Evolutionary conservation across 2,888 invertebrate species (phyloP).

Genomic region (Dasypogon diadema): DNA sequence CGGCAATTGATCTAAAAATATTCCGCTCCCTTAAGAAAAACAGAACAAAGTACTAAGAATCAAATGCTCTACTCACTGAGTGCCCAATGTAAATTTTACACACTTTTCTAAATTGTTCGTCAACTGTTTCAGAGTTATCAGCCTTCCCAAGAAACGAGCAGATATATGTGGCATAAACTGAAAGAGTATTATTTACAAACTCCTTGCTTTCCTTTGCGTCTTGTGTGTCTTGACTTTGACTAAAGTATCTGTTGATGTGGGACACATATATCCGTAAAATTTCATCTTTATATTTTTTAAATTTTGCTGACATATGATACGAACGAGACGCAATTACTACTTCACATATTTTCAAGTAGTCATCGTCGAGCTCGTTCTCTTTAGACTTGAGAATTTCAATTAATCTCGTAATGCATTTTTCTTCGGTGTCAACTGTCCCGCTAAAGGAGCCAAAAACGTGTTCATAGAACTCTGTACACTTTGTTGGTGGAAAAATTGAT

Average conservation of each 20-base stretch:
- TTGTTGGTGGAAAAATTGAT: slow-evolving; percentile 59
- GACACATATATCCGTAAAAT: slow-evolving; percentile 57
- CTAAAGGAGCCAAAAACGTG: slow-evolving; percentile 60
- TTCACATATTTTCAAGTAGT: slow-evolving; percentile 60
- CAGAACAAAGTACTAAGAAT: neutral
- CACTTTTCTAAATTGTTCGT: slow-evolving; percentile 64
- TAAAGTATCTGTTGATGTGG: slow-evolving; percentile 59
- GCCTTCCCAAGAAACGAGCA: slow-evolving; percentile 56
- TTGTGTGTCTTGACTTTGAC: slow-evolving; percentile 1
- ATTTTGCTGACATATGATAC: slow-evolving; percentile 58
- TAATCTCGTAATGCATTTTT: slow-evolving; percentile 60
- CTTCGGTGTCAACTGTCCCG: slow-evolving; percentile 60
- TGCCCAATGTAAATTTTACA: slow-evolving; percentile 66
- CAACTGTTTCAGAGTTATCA: slow-evolving; percentile 49
- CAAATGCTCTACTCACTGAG: slow-evolving; percentile 60
- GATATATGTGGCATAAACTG: slow-evolving; percentile 59
- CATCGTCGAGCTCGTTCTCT: slow-evolving; percentile 57
- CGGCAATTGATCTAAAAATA: slow-evolving; percentile 63
- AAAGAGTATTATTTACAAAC: slow-evolving; percentile 63
- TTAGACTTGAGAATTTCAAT: slow-evolving; percentile 55
- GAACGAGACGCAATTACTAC: slow-evolving; percentile 62
- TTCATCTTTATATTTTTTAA: slow-evolving; percentile 58
- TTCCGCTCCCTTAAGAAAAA: slow-evolving; percentile 27
- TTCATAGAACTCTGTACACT: slow-evolving; percentile 62
- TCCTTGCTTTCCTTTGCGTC: slow-evolving; percentile 59